These are phyloP conservation scores for Gnatocerus cornutus DNA, from an alignment of 2,888 invertebrate genomes.

Conservation along the genomic window DNA sequence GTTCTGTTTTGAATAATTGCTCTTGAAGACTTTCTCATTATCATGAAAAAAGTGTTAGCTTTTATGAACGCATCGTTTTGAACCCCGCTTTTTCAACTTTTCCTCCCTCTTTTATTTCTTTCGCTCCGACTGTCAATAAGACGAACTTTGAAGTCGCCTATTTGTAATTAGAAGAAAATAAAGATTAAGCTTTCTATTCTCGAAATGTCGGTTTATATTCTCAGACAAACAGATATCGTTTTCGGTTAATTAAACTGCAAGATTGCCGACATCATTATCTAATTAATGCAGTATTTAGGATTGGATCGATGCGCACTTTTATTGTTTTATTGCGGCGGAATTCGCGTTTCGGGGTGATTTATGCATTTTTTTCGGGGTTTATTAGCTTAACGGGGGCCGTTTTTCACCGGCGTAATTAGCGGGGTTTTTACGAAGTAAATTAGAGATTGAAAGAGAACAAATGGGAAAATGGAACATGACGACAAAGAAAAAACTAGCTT, in stretches of 20 bases:
- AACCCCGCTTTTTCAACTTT: background rate
- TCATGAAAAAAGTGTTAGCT: background rate
- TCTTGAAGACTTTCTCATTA: background rate
- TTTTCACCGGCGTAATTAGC: conserved; percentile 21
- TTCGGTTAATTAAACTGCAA: conserved; percentile 60
- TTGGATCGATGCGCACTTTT: conserved; percentile 34
- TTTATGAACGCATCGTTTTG: conserved; percentile 1
- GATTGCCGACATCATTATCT: conserved; percentile 62
- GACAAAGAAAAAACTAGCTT: too few species aligned
- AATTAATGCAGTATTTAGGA: conserved; percentile 58
- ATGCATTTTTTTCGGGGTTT: conserved; percentile 30
- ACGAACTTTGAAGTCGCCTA: conserved; percentile 52
- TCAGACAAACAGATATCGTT: conserved; percentile 58
- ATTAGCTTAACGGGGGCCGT: conserved; percentile 24
- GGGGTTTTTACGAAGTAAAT: too few species aligned
- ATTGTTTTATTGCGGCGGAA: conserved; percentile 38
- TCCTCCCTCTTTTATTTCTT: conserved; percentile 53
- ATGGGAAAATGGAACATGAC: too few species aligned
- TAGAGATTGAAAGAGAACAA: too few species aligned
- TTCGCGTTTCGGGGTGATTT: conserved; percentile 16
- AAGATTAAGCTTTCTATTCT: conserved; percentile 53
- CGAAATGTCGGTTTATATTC: conserved; percentile 56
- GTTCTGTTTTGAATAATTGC: background rate
- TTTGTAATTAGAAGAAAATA: conserved; percentile 60
- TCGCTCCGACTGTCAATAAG: conserved; percentile 57